Base-by-base conservation (phyloP, 2,113 vertebrate species). In the Cinclus cinclus region DNA sequence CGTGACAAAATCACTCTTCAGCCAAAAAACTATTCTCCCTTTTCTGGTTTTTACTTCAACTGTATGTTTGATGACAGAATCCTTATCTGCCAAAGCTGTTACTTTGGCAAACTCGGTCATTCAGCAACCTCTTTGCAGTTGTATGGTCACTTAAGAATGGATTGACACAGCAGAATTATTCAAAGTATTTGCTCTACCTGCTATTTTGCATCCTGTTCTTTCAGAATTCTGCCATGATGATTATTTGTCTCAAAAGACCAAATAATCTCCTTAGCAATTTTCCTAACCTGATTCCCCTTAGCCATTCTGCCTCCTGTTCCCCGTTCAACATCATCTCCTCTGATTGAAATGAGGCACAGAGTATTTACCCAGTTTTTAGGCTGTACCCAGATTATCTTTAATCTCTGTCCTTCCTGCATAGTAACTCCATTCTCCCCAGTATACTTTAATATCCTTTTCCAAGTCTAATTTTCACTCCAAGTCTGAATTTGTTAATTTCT, bases 191-290 rank as follows among this genome's bases (percentile, higher is more conserved):
- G 65, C 24, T 56, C 28, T 46, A 63, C 46, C 42, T 75, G 39
- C 24, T 67, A 4, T 67, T 89, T 87, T 78, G 30, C 44, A 77
- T 84, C 62, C 31, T 56, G 20, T 49, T 81, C 41, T 94, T 89
- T 78, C 73, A 78, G 52, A 91, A 78, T 79, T 94, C 77, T 87
- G 64, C 64, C 13, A 13, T 87, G 56, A 60, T 6, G 19, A 78
- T 75, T 78, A 78, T 75, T 86, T 91, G 31, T 94, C 77, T 94
- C 69, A 64, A 49, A 92, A 91, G 86, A 56, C 68, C 64, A 70
- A 94, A 87, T 87, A 96, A 94, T 52, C 79, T 92, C 47, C 83
- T 94, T 78, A 95, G 64, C 39, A 67, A 49, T 70, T 92, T 92
- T 52, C 21, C 71, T 80, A 87, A 78, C 56, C 56, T 78, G 64